Percentiles rank a stretch among this genome's conserved stretches.
Evolutionary conservation across 2,113 vertebrate species (phyloP).

Genomic region (Platysternon megacephalum): DNA sequence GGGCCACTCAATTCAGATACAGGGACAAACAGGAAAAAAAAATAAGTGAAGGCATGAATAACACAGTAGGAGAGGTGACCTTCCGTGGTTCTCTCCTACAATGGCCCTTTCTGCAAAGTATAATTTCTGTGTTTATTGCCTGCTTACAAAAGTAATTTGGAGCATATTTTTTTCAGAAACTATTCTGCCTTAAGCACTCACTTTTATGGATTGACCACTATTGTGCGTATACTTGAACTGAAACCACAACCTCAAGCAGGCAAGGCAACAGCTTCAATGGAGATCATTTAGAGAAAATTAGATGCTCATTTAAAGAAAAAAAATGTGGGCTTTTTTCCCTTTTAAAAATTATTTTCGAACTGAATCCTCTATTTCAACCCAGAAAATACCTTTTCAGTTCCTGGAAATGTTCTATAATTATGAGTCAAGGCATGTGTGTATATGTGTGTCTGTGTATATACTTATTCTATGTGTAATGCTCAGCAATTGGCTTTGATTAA

Average conservation of each 20-base stretch:
- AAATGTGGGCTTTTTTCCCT: neutral
- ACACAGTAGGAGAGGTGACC: neutral
- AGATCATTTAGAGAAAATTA: neutral
- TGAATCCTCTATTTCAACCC: neutral
- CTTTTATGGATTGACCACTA: neutral
- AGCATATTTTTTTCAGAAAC: neutral
- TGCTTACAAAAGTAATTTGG: neutral
- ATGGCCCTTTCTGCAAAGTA: neutral
- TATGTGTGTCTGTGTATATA: neutral
- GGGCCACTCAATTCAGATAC: neutral
- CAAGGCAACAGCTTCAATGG: neutral
- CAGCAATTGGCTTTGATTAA: constrained; percentile 50
- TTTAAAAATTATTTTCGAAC: neutral
- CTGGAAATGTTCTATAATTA: constrained; percentile 40
- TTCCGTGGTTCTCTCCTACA: neutral
- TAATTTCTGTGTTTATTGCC: neutral
- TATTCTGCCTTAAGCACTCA: neutral
- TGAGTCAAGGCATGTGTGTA: neutral
- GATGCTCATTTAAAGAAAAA: neutral
- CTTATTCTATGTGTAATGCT: neutral
- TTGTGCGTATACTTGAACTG: neutral
- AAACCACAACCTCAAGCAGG: neutral
- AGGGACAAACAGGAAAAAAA: neutral
- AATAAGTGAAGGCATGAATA: neutral
- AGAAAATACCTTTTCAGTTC: constrained; percentile 6